These are phyloP conservation scores for Coregonus ussuriensis DNA, from an alignment of 2,797 vertebrate species.

Conservation along the genomic window DNA sequence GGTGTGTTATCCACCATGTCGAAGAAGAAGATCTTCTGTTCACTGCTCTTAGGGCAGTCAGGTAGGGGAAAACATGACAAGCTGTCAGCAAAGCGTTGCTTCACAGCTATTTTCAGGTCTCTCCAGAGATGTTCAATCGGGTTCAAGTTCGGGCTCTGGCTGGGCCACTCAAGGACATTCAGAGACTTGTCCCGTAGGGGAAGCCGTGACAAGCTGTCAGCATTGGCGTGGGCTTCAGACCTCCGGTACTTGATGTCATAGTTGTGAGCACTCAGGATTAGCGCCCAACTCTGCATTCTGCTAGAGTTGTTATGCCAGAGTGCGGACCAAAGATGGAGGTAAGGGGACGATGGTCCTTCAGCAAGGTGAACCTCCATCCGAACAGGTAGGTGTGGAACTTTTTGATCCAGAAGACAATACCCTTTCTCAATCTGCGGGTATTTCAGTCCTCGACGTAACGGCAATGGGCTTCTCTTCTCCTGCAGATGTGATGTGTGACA, in stretches of 20 bases:
- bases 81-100: too few relatives aligned
- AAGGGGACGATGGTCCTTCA: too few relatives aligned
- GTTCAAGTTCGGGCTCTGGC: too few relatives aligned
- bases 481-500: background rate
- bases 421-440: too few relatives aligned
- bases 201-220: too few relatives aligned
- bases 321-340: background rate
- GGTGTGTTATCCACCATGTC: slow-evolving; percentile 23
- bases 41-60: background rate
- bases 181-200: too few relatives aligned
- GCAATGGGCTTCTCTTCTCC: background rate
- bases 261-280: background rate
- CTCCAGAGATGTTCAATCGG: too few relatives aligned
- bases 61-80: background rate
- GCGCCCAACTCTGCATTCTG: background rate
- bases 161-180: too few relatives aligned
- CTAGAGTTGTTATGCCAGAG: background rate
- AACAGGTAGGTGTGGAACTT: background rate
- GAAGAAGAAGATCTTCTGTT: slow-evolving; percentile 18
- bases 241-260: slow-evolving; percentile 7
- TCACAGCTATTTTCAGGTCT: too few relatives aligned
- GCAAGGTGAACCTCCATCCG: background rate
- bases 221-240: background rate
- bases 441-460: background rate
- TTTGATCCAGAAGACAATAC: background rate